These are phyloP conservation scores for Acrocephalus scirpaceus DNA, from an alignment of 2,797 vertebrate genomes.

Conservation along the genomic window DNA sequence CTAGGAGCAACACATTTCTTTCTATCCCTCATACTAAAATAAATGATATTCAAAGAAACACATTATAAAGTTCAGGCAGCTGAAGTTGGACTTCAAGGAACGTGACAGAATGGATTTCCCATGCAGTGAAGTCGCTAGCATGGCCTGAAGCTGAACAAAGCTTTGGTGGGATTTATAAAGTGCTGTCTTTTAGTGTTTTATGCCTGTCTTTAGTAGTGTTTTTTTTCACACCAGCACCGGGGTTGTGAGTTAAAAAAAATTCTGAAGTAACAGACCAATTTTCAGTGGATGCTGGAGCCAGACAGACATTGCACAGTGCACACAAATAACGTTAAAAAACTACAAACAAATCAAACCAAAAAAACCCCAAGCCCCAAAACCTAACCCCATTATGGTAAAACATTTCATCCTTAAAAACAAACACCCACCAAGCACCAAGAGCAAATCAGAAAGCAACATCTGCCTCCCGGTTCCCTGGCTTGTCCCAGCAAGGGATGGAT, in stretches of 20 bases:
- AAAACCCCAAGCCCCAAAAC: neutral
- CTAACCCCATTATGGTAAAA: neutral
- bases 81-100: slow-evolving; percentile 4
- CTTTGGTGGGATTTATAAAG: slow-evolving; percentile 60
- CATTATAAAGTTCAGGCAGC: slow-evolving; percentile 32
- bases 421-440: slow-evolving; percentile 34
- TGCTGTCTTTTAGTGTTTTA: slow-evolving; percentile 26
- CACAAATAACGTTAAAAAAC: neutral
- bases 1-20: neutral
- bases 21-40: neutral
- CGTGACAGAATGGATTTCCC: neutral
- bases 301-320: slow-evolving; percentile 26
- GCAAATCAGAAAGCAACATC: neutral
- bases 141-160: slow-evolving; percentile 20
- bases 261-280: neutral
- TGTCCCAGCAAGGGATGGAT: neutral
- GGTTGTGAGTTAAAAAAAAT: slow-evolving; percentile 23
- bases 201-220: slow-evolving; percentile 35
- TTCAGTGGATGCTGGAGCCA: slow-evolving; percentile 6
- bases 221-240: slow-evolving; percentile 18
- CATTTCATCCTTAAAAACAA: slow-evolving; percentile 10
- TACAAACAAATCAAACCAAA: neutral
- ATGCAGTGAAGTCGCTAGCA: slow-evolving; percentile 6
- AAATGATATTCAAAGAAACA: slow-evolving; percentile 38
- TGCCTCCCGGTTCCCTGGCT: neutral